A percentile compares a stretch with the other conserved stretches of the same genome.
These are phyloP conservation scores for Elmis aenea DNA, from an alignment of 2,888 invertebrate genomes.

Conservation along the genomic window DNA sequence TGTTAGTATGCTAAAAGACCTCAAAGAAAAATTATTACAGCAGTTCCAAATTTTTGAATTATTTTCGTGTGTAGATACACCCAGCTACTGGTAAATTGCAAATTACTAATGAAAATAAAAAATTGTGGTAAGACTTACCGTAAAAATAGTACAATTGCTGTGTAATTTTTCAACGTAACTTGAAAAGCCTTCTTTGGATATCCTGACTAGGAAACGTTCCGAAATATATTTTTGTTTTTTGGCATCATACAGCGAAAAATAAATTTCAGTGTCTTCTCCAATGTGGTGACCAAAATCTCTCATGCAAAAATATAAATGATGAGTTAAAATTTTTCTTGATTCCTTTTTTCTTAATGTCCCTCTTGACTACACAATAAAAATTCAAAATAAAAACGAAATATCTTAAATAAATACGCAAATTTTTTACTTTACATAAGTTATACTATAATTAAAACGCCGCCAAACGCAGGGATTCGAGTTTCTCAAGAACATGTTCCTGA, in stretches of 20 bases:
- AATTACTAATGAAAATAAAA: slow-evolving; percentile 1
- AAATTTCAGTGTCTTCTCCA: slow-evolving; percentile 84
- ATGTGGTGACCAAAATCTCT: slow-evolving; percentile 83
- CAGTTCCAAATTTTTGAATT: no score
- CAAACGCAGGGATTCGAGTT: no score
- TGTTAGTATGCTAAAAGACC: no score
- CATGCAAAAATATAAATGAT: slow-evolving; percentile 83
- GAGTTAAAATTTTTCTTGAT: slow-evolving; percentile 57
- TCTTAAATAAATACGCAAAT: no score
- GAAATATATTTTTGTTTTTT: slow-evolving; percentile 74
- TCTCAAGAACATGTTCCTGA: no score
- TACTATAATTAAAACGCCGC: no score
- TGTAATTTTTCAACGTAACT: slow-evolving; percentile 83
- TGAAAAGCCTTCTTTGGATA: slow-evolving; percentile 85
- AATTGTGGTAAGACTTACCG: slow-evolving; percentile 41
- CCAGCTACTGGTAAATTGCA: no score
- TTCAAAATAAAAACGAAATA: no score
- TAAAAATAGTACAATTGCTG: slow-evolving; percentile 85
- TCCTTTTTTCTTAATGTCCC: slow-evolving; percentile 56
- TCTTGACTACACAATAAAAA: slow-evolving; percentile 43
- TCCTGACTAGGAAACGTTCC: slow-evolving; percentile 82
- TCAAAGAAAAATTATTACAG: no score
- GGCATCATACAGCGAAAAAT: slow-evolving; percentile 81
- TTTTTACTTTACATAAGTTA: no score
- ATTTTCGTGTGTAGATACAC: no score